phyloP scores from a whole-genome alignment of 2,888 invertebrate genomes.

The Julus scandinavius region DNA sequence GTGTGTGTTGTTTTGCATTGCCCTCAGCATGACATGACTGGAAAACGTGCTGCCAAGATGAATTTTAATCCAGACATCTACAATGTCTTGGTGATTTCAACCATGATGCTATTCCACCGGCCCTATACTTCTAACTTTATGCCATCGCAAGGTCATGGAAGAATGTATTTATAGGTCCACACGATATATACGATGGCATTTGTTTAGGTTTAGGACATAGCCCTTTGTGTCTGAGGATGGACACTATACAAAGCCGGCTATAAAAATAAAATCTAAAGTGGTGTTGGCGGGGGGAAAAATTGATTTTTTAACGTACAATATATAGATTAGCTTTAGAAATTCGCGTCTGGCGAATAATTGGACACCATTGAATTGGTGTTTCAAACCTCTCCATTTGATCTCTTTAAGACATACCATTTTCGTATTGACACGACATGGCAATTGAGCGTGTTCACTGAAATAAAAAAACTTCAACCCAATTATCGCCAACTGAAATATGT shows the following conservation, averaged over 20 bases:
- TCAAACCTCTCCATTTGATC: not conserved
- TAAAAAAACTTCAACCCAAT: too few relatives aligned
- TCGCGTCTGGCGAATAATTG: not conserved
- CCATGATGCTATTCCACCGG: too few relatives aligned
- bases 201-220: not conserved
- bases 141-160: too few relatives aligned
- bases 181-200: not conserved
- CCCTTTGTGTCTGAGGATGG: not conserved
- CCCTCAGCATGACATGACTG: not conserved
- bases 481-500: too few relatives aligned
- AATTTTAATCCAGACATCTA: not conserved
- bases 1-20: not conserved
- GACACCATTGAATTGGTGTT: not conserved
- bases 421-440: too few relatives aligned
- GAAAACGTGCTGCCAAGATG: not conserved
- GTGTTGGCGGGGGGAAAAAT: not conserved
- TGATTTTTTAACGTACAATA: not conserved
- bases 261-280: slow-evolving; percentile 3
- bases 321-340: not conserved
- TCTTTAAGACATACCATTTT: not conserved
- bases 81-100: too few relatives aligned
- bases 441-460: too few relatives aligned
- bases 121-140: too few relatives aligned
- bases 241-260: not conserved
- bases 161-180: not conserved